phyloP scores from a whole-genome alignment of 2,888 invertebrate genomes.

The Kuschelorhynchus macadamiae region DNA sequence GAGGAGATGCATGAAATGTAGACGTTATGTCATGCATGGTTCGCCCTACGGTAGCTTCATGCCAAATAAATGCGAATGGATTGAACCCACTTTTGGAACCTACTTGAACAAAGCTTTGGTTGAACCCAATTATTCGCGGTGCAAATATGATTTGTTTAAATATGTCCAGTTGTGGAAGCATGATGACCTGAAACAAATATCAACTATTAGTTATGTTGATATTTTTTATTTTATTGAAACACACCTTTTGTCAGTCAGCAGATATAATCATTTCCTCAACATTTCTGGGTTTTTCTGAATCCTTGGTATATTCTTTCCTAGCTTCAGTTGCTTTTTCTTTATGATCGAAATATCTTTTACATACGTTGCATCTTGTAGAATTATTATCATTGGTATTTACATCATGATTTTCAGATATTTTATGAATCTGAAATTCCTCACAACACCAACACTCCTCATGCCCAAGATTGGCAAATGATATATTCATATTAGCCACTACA shows the following conservation, averaged over 20 bases:
- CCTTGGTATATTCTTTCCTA: conserved; percentile 1
- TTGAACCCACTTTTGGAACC: conserved; percentile 3
- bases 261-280: not conserved
- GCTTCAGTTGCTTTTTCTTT: conserved; percentile 13
- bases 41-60: conserved; percentile 40
- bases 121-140: conserved; percentile 25
- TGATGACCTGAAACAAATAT: no score
- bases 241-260: conserved; percentile 30
- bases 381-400: conserved; percentile 23
- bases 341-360: conserved; percentile 17
- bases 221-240: no score
- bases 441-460: conserved; percentile 25
- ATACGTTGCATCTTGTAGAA: conserved; percentile 19
- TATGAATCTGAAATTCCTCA: conserved; percentile 14
- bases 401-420: conserved; percentile 7
- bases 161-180: conserved; percentile 30
- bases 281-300: conserved; percentile 7
- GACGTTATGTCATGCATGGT: conserved; percentile 42
- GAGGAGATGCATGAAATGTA: conserved; percentile 44
- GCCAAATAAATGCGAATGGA: conserved; percentile 39
- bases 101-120: conserved; percentile 44
- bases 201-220: no score
- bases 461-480: conserved; percentile 21
- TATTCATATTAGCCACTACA: conserved; percentile 10
- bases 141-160: conserved; percentile 36